A percentile compares a stretch with the other conserved stretches of the same genome.
Conservation (phyloP, 1,140 invertebrate species). For the Agrypnia vestita region DNA sequence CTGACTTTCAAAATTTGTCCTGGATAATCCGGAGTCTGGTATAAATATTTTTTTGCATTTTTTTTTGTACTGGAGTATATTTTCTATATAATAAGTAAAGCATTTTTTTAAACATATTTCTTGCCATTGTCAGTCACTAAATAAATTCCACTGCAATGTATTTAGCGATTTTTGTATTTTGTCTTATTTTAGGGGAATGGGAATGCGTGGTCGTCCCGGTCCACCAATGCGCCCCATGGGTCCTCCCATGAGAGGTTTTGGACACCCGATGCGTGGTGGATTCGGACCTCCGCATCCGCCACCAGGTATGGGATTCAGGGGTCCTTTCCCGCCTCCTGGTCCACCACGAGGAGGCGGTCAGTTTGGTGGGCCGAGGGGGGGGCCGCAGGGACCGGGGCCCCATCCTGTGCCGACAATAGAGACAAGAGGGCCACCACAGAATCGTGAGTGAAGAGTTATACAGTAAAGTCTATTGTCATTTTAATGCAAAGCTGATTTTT, state of each 20-base stretch:
- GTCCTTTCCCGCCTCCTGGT: slow-evolving; percentile 45
- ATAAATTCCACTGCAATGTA: too few species aligned
- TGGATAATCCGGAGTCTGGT: not conserved
- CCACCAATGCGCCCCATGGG: slow-evolving; percentile 44
- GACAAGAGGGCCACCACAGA: slow-evolving; percentile 66
- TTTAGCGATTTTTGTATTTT: not conserved
- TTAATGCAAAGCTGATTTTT: too few species aligned
- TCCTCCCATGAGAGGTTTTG: slow-evolving; percentile 38
- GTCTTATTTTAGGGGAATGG: slow-evolving; percentile 39
- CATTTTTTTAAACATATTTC: too few species aligned
- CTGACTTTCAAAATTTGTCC: too few species aligned
- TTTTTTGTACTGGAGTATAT: too few species aligned
- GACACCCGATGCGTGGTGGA: slow-evolving; percentile 44
- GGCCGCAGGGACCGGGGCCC: slow-evolving; percentile 69
- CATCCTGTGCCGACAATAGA: slow-evolving; percentile 72
- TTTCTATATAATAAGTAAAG: too few species aligned
- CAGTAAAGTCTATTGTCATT: too few species aligned
- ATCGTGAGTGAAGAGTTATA: slow-evolving; percentile 51
- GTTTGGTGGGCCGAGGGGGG: slow-evolving; percentile 65
- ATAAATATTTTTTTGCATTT: too few species aligned
- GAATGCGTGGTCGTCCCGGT: slow-evolving; percentile 48
- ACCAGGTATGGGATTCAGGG: slow-evolving; percentile 36
- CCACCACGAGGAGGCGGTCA: slow-evolving; percentile 62
- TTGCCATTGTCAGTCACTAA: too few species aligned
- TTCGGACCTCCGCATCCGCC: slow-evolving; percentile 29